Percentiles rank a stretch among this genome's conserved stretches.
These are phyloP conservation scores for Formicarius rufipectus DNA, from an alignment of 2,113 vertebrate species.

Conservation along the genomic window DNA sequence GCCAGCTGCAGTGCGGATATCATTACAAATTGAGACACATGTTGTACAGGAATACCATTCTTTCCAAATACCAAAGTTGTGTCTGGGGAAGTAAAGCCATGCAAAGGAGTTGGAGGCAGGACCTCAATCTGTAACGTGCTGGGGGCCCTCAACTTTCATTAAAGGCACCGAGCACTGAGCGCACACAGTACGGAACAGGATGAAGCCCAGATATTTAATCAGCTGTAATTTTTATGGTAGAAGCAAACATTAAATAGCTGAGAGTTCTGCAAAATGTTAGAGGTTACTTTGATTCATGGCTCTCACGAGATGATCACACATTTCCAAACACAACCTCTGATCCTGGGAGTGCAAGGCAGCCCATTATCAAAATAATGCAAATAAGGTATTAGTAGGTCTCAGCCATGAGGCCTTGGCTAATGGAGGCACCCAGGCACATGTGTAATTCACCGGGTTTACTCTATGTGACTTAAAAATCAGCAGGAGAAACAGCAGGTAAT, in stretches of 20 bases:
- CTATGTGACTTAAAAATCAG: neutral
- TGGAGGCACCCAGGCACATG: neutral
- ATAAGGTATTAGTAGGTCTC: neutral
- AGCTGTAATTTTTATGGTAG: conserved; percentile 5
- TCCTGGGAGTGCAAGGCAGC: neutral
- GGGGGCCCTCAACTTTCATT: neutral
- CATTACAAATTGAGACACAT: conserved; percentile 75
- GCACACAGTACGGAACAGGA: neutral
- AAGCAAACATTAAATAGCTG: conserved; percentile 27
- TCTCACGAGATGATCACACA: conserved; percentile 10
- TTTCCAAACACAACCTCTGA: neutral
- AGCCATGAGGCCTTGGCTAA: neutral
- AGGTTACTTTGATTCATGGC: neutral
- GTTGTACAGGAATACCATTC: conserved; percentile 70
- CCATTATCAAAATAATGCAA: conserved; percentile 14
- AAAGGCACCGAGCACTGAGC: neutral
- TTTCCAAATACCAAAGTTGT: conserved; percentile 68
- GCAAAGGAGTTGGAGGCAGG: conserved; percentile 40
- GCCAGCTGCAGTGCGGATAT: conserved; percentile 73
- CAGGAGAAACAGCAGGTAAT: neutral
- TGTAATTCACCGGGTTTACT: neutral
- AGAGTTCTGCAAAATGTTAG: conserved; percentile 25
- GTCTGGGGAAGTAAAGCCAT: conserved; percentile 60
- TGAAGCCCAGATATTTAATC: conserved; percentile 34
- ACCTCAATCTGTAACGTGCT: neutral